Evolutionary conservation across 2,113 vertebrate genomes (phyloP).

Genomic region (Sceloporus tristichus): DNA sequence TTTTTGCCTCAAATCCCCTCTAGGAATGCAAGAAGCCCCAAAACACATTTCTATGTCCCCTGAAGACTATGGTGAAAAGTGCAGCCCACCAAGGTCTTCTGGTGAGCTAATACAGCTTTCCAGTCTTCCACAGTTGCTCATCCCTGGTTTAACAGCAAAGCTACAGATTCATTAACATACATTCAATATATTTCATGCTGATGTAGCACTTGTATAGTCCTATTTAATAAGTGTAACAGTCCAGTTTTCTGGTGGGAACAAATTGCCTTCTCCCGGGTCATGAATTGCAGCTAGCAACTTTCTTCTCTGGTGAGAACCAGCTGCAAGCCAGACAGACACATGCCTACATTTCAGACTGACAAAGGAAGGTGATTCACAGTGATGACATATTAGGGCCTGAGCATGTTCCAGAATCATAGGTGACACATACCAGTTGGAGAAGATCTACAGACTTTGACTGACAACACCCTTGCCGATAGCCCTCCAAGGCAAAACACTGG

Average conservation of each 20-base stretch:
- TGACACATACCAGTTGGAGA: constrained; percentile 31
- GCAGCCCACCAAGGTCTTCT: background rate
- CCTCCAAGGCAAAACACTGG: background rate
- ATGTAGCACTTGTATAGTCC: background rate
- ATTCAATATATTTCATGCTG: background rate
- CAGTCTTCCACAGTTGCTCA: background rate
- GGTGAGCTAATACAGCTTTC: background rate
- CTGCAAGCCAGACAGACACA: fast-evolving
- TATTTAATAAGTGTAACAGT: background rate
- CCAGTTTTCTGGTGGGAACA: background rate
- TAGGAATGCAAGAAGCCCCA: too few species aligned
- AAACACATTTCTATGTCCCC: too few species aligned
- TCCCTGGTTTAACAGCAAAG: background rate
- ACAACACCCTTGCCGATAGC: background rate
- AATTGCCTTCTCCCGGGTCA: background rate
- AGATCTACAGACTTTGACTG: fast-evolving
- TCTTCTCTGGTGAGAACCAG: constrained; percentile 13
- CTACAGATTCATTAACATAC: background rate
- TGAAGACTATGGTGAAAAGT: fast-evolving
- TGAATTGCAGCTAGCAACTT: fast-evolving
- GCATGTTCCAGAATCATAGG: background rate
- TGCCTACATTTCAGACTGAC: constrained; percentile 23
- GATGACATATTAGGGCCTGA: constrained; percentile 29
- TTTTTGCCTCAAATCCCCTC: too few species aligned
- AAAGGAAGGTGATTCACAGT: background rate